These are phyloP conservation scores for Musca domestica DNA, from an alignment of 1,140 invertebrate species.

Conservation along the genomic window DNA sequence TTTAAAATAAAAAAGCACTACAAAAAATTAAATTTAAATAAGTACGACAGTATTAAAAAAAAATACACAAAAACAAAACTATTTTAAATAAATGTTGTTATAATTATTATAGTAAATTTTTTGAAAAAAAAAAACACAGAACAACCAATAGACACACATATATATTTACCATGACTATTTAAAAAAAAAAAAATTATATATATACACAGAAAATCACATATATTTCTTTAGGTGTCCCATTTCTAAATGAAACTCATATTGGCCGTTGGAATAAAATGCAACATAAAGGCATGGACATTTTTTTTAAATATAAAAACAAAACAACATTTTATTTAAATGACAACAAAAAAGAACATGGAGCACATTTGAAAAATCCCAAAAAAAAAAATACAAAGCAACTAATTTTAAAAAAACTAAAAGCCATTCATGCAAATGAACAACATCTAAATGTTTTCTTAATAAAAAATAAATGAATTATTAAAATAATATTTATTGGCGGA, in stretches of 20 bases:
- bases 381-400: background rate
- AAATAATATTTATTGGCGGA: too few species aligned
- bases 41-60: conserved; percentile 8
- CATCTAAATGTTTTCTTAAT: too few species aligned
- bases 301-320: too few species aligned
- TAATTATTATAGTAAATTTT: conserved; percentile 27
- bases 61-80: background rate
- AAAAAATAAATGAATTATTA: too few species aligned
- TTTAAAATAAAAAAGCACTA: conserved; percentile 25
- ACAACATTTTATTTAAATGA: too few species aligned
- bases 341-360: too few species aligned
- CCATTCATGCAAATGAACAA: background rate
- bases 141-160: conserved; percentile 15
- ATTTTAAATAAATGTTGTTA: conserved; percentile 23
- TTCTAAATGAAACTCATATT: too few species aligned
- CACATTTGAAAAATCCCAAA: too few species aligned
- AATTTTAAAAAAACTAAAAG: background rate
- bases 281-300: too few species aligned
- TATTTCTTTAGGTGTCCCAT: background rate
- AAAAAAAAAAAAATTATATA: background rate
- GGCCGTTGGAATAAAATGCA: too few species aligned
- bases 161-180: background rate
- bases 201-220: conserved; percentile 24
- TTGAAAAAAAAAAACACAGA: conserved; percentile 29
- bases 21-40: conserved; percentile 24